Conservation (phyloP, 2,888 invertebrate species). For the Perizoma affinitatum region DNA sequence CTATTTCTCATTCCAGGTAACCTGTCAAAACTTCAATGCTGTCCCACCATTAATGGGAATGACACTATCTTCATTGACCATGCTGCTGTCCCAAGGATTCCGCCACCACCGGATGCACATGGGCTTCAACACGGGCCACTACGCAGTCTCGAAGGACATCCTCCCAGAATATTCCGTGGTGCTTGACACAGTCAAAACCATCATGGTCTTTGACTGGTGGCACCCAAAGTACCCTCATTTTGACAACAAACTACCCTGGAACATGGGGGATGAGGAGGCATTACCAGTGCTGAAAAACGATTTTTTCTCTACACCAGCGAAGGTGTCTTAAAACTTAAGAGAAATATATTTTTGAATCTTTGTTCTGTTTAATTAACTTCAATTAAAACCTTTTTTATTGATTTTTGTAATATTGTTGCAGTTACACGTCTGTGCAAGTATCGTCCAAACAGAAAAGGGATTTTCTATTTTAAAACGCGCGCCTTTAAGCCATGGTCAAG, state of each 20-base stretch:
- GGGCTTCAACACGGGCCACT: slow-evolving; percentile 70
- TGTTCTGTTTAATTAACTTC: slow-evolving; percentile 9
- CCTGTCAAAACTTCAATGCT: slow-evolving; percentile 81
- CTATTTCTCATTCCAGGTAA: slow-evolving; percentile 69
- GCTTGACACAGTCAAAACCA: slow-evolving; percentile 62
- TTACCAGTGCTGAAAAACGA: slow-evolving; percentile 59
- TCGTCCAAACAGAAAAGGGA: too few relatives aligned
- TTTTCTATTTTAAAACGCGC: too few relatives aligned
- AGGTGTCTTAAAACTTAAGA: slow-evolving; percentile 38
- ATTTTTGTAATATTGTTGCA: too few relatives aligned
- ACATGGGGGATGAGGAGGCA: slow-evolving; percentile 56
- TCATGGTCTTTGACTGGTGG: slow-evolving; percentile 63
- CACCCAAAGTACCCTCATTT: slow-evolving; percentile 58
- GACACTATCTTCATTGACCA: slow-evolving; percentile 80
- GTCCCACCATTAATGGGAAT: slow-evolving; percentile 85
- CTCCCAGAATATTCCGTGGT: slow-evolving; percentile 62
- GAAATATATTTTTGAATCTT: slow-evolving; percentile 30
- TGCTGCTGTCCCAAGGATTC: slow-evolving; percentile 82
- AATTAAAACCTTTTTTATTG: too few relatives aligned
- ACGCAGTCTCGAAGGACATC: slow-evolving; percentile 55
- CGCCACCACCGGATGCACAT: slow-evolving; percentile 81
- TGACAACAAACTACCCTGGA: slow-evolving; percentile 53
- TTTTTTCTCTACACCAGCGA: slow-evolving; percentile 52
- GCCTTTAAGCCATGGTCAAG: too few relatives aligned
- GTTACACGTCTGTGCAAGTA: too few relatives aligned